Base-by-base conservation (phyloP, 2,113 vertebrate genomes). In the Speoplatyrhinus poulsoni region DNA sequence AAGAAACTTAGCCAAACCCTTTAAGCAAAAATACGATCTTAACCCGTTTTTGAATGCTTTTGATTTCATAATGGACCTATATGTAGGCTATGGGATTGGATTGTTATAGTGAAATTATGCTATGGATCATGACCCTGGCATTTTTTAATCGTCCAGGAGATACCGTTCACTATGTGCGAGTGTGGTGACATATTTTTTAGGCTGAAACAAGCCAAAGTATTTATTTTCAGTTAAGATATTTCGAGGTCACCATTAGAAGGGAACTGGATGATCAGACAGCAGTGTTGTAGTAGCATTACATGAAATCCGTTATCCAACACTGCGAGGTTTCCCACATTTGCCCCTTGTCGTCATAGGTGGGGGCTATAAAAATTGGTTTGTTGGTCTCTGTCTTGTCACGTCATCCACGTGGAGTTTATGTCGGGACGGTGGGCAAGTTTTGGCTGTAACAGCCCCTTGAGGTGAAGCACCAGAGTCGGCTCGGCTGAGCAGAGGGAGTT, bases 361-460 rank as follows among this genome's bases (percentile, higher is more conserved):
- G 65, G 46, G 57, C 12, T 72, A 13, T 12, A 11, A 58, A 46
- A 32, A 54, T 33, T 1, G 52, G 48, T 41, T 41, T 15, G 55
- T 65, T 63, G 62, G 9, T 71, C 69, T 68, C 75, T 68, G 75
- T 70, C 50, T 74, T 86, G 85, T 84, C 84, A 85, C 36, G 36
- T 41, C 36, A 56, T 19, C 69, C 81, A 84, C 80, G 76, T 83
- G 85, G 79, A 84, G 71, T 78, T 76, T 70, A 77, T 77, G 68
- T 75, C 59, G 17, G 73, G 76, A 81, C 63, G 16, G 70, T 71
- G 62, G 57, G 47, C 55, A 52, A 84, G 82, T 82, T 89, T 83
- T 64, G 58, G 52, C 36, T 12, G 32, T 15, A 12, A 50, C 15
- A 32, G 49, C 47, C 60, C 58, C 26, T 62, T 6, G 49, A 36